These are phyloP conservation scores for Acrocyrtus sp. DNA, from an alignment of 2,888 invertebrate genomes.

Conservation along the genomic window DNA sequence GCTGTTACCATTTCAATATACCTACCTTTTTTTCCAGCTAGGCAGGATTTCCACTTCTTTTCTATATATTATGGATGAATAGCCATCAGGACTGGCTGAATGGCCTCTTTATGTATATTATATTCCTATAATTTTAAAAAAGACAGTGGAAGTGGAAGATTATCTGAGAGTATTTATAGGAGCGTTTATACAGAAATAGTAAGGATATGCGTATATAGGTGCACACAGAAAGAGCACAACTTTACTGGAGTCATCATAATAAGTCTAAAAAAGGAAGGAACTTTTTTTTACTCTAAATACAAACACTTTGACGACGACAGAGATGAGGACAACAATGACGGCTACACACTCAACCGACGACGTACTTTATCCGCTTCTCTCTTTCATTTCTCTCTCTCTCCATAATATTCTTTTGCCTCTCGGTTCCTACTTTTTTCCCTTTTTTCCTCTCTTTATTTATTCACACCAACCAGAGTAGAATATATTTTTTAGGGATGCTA, in stretches of 20 bases:
- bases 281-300: conserved; percentile 19
- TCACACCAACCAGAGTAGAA: no score
- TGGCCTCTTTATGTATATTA: no score
- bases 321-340: conserved; percentile 28
- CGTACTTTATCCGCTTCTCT: conserved; percentile 14
- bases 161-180: no score
- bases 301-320: conserved; percentile 33
- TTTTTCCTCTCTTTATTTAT: conserved; percentile 19
- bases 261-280: conserved; percentile 14
- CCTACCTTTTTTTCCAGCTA: not conserved
- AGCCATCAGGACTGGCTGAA: conserved; percentile 32
- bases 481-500: no score
- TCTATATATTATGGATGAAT: conserved; percentile 27
- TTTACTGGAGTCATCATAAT: conserved; percentile 13
- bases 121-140: conserved; percentile 7
- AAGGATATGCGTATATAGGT: no score
- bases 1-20: not conserved
- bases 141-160: no score
- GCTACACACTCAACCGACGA: conserved; percentile 21
- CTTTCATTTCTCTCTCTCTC: conserved; percentile 16
- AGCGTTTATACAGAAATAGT: no score
- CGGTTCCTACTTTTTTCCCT: conserved; percentile 21
- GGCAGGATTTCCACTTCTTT: not conserved
- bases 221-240: no score
- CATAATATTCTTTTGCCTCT: no score